These are phyloP conservation scores for Rhorus exstirpatorius DNA, from an alignment of 2,888 invertebrate species.

Conservation along the genomic window DNA sequence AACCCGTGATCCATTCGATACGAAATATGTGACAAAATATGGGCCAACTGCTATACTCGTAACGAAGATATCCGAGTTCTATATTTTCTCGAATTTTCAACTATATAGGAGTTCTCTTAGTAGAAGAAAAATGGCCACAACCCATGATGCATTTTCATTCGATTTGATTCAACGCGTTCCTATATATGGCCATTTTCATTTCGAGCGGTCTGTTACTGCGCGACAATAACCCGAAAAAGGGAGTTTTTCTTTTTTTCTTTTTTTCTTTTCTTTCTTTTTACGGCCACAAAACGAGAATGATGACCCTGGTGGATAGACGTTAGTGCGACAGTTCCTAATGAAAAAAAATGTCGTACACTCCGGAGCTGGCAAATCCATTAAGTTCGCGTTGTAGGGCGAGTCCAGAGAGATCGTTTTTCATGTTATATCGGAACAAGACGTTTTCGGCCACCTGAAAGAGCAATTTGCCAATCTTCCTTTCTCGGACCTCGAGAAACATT, in stretches of 20 bases:
- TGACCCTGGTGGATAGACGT: conserved; percentile 11
- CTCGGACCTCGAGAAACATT: neutral
- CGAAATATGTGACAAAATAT: neutral
- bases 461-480: neutral
- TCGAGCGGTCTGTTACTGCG: too few relatives aligned
- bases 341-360: conserved; percentile 29
- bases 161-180: too few relatives aligned
- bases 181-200: too few relatives aligned
- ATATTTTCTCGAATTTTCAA: neutral
- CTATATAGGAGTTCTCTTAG: neutral
- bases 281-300: conserved; percentile 8
- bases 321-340: conserved; percentile 25
- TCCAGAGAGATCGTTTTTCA: neutral
- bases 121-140: too few relatives aligned
- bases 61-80: neutral
- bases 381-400: neutral
- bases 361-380: conserved; percentile 7
- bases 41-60: too few relatives aligned
- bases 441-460: neutral
- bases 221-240: neutral
- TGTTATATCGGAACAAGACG: neutral
- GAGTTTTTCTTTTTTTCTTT: conserved; percentile 14
- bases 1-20: neutral
- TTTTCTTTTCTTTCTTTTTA: conserved; percentile 1
- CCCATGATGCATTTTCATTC: neutral